phyloP scores from a whole-genome alignment of 1,140 invertebrate species.

The Lamellibrachia luymesi region DNA sequence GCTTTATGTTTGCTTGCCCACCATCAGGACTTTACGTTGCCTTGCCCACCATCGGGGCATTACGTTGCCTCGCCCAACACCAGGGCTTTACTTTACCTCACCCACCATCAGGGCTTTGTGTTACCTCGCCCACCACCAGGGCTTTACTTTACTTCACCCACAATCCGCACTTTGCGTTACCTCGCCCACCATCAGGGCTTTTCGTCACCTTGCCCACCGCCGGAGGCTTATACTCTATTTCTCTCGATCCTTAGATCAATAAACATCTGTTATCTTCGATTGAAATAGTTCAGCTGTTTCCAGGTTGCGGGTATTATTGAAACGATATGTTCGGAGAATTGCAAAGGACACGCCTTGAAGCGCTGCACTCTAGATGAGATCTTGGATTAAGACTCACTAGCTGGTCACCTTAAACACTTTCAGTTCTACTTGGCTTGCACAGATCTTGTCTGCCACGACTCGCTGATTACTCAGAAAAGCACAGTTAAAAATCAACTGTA shows the following conservation, averaged over 20 bases:
- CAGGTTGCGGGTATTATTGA: background rate
- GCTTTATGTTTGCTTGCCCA: too few relatives aligned
- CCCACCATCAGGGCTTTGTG: too few relatives aligned
- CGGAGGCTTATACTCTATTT: too few relatives aligned
- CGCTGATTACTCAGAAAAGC: background rate
- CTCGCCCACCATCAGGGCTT: too few relatives aligned
- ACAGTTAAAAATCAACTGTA: background rate
- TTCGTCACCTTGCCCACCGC: too few relatives aligned
- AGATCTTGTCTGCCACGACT: background rate
- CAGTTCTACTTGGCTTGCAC: background rate
- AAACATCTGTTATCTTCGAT: background rate
- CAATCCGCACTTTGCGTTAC: too few relatives aligned
- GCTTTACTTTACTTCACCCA: too few relatives aligned
- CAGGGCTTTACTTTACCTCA: too few relatives aligned
- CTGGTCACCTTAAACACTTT: background rate
- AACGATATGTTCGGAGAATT: background rate
- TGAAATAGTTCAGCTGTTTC: background rate
- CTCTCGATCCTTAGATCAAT: background rate
- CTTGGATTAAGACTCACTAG: background rate
- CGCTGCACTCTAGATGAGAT: background rate
- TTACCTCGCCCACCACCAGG: too few relatives aligned
- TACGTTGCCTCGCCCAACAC: too few relatives aligned
- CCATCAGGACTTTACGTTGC: too few relatives aligned
- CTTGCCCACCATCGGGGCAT: too few relatives aligned
- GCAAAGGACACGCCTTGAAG: background rate